Evolutionary conservation across 2,113 vertebrate species (phyloP).

Genomic region (Asarcornis scutulata): DNA sequence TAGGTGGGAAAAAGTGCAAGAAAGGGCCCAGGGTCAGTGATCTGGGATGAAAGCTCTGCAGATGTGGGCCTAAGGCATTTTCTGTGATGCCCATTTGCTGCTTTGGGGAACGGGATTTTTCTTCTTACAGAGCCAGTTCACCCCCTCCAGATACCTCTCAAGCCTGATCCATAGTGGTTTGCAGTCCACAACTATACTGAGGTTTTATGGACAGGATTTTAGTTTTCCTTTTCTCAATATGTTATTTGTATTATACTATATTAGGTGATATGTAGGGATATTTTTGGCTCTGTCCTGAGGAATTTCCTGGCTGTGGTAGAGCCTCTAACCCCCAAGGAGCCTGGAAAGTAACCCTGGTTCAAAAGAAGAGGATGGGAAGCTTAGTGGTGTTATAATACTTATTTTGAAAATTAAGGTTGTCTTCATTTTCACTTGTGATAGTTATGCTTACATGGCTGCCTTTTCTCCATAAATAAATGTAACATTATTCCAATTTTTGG

Average conservation of each 20-base stretch:
- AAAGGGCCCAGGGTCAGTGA: not conserved
- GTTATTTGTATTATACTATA: not conserved
- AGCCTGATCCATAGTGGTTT: not conserved
- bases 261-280: not conserved
- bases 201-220: not conserved
- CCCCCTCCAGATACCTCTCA: not conserved
- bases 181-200: not conserved
- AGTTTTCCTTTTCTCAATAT: not conserved
- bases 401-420: not conserved
- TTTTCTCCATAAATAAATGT: not conserved
- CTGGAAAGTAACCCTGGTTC: not conserved
- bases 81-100: not conserved
- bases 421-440: not conserved
- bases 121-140: not conserved
- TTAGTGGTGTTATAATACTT: not conserved
- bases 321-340: not conserved
- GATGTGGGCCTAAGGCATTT: not conserved
- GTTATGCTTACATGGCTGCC: not conserved
- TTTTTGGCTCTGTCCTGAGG: not conserved
- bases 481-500: not conserved
- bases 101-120: not conserved
- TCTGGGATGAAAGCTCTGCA: not conserved
- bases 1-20: not conserved
- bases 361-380: not conserved
- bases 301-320: not conserved